Evolutionary conservation across 2,888 invertebrate species (phyloP).

Genomic region (Salticus scenicus): DNA sequence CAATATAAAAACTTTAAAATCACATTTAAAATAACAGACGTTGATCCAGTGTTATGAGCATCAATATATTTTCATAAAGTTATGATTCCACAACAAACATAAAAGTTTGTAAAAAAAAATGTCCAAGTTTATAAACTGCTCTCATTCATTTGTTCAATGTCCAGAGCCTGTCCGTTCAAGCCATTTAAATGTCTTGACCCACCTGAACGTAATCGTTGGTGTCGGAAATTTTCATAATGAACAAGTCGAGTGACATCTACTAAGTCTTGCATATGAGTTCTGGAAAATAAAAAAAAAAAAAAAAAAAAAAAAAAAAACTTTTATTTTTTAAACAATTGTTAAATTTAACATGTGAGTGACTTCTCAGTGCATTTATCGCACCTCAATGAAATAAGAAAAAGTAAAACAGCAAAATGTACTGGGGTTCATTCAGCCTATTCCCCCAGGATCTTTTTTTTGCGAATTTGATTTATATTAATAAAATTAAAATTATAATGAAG

Average conservation of each 20-base stretch:
- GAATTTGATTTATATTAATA: no score
- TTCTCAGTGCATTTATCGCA: no score
- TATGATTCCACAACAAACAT: background rate
- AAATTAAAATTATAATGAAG: no score
- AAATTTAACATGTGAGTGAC: no score
- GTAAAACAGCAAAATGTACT: no score
- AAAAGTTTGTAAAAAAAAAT: background rate
- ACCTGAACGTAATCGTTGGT: constrained; percentile 52
- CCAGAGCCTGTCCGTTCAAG: constrained; percentile 55
- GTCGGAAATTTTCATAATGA: constrained; percentile 74
- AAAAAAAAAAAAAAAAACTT: no score
- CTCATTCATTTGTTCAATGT: constrained; percentile 65
- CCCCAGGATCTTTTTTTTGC: no score
- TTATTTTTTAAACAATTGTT: no score
- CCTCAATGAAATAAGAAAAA: no score
- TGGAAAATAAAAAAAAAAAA: constrained; percentile 38
- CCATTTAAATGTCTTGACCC: constrained; percentile 53
- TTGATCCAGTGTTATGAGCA: background rate
- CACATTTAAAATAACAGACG: background rate
- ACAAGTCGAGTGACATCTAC: constrained; percentile 73
- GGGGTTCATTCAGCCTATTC: no score
- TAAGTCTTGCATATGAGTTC: constrained; percentile 74
- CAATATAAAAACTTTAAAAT: background rate
- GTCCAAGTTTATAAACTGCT: constrained; percentile 50
- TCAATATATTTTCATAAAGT: background rate